These are phyloP conservation scores for Colletes latitarsis DNA, from an alignment of 1,140 invertebrate species.

Conservation along the genomic window DNA sequence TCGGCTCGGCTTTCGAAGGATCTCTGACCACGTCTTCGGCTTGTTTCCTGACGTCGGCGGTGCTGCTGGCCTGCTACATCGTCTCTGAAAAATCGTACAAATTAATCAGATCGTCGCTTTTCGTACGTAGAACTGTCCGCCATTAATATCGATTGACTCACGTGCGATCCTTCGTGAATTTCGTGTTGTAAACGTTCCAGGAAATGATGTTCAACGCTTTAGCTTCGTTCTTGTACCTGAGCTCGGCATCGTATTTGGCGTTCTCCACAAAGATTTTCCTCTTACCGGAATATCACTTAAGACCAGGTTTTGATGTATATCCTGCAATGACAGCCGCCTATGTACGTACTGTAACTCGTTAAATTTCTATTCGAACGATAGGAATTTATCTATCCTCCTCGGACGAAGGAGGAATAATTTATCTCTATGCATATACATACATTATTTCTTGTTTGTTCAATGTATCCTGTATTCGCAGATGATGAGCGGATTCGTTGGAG, in stretches of 20 bases:
- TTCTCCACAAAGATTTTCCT: constrained; percentile 88
- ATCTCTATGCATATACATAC: too few species aligned
- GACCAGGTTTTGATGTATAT: constrained; percentile 86
- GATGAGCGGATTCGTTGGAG: constrained; percentile 86
- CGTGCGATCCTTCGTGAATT: not conserved
- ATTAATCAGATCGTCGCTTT: constrained; percentile 88
- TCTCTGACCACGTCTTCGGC: constrained; percentile 89
- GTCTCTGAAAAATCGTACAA: constrained; percentile 88
- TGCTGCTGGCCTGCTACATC: constrained; percentile 88
- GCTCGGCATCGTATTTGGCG: constrained; percentile 88
- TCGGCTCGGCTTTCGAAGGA: constrained; percentile 88
- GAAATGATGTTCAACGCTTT: constrained; percentile 89
- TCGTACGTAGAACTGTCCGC: constrained; percentile 83
- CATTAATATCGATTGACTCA: not conserved
- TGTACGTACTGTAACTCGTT: constrained; percentile 82
- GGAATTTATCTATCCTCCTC: too few species aligned
- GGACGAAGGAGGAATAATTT: too few species aligned
- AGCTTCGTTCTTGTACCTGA: constrained; percentile 88
- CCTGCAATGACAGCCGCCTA: constrained; percentile 92
- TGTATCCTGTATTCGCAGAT: constrained; percentile 81
- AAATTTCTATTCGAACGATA: not conserved
- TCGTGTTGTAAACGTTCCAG: constrained; percentile 79
- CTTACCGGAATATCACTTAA: constrained; percentile 83
- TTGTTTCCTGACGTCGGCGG: constrained; percentile 87
- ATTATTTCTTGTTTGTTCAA: too few species aligned